These are phyloP conservation scores for Pelobates cultripes DNA, from an alignment of 2,797 vertebrate genomes.

Conservation along the genomic window DNA sequence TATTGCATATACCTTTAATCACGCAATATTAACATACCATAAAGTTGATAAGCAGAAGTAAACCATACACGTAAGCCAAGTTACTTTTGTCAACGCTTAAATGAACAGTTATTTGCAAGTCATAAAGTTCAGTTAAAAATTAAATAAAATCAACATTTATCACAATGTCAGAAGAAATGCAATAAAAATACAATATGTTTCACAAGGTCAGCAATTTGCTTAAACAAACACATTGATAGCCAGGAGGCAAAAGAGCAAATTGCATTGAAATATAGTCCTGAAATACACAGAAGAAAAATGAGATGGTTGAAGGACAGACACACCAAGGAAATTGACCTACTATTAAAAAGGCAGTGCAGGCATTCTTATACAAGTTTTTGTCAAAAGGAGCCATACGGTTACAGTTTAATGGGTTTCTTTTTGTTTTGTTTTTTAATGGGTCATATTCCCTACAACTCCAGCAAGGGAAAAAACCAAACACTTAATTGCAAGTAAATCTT, in stretches of 20 bases:
- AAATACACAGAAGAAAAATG: neutral
- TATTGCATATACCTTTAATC: constrained; percentile 52
- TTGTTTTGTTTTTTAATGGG: too few species aligned
- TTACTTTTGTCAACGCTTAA: constrained; percentile 35
- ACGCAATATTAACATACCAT: constrained; percentile 57
- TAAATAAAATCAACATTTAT: constrained; percentile 42
- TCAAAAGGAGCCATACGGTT: too few species aligned
- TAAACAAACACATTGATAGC: constrained; percentile 29
- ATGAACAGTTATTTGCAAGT: constrained; percentile 49
- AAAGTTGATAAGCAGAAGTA: constrained; percentile 58
- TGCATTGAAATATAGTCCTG: neutral
- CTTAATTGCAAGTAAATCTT: too few species aligned
- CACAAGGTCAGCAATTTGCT: constrained; percentile 37
- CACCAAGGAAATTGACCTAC: too few species aligned
- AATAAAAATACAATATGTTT: constrained; percentile 33
- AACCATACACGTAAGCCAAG: constrained; percentile 47
- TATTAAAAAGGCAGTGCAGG: too few species aligned
- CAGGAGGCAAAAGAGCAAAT: constrained; percentile 42
- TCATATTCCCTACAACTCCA: too few species aligned
- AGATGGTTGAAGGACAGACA: neutral
- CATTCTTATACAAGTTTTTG: too few species aligned
- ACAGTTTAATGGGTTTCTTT: too few species aligned
- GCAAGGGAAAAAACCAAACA: too few species aligned
- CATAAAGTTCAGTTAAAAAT: constrained; percentile 52
- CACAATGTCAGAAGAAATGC: constrained; percentile 47